Evolutionary conservation across 37 sponge, comb jelly and placozoan genomes (phyloP), one percentile per base, ranked within the genome.

Genomic region (Tethya wilhelma): DNA sequence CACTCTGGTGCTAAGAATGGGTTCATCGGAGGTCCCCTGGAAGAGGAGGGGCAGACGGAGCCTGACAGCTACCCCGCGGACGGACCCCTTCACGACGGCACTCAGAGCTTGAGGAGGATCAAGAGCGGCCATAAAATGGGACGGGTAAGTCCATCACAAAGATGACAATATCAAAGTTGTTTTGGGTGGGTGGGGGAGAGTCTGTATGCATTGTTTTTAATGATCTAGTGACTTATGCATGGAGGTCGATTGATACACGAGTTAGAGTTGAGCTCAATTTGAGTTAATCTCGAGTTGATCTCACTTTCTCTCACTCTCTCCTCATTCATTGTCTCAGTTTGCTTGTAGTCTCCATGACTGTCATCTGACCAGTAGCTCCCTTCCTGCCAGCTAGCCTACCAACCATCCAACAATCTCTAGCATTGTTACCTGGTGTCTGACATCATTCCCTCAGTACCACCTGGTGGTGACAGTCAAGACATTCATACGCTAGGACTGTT

Each of bases 61-160:
- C 74, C 25, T 12, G 87, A 86, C 39, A 67, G 72, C 5, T 86
- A 86, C 28, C 79, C 87, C 2, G 41, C 38, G 2, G 87, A 71
- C 26, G 80, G 80, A 5, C 80, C 80, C 4, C 80, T 79, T 46
- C 79, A 56, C 31, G 69, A 79, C 0, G 80, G 66, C 2, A 79
- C 74, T 1, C 58, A 79, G 28, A 78, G 80, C 45, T 57, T 72
- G 39, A 79, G 69, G 38, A 39, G 82, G 46, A 45, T 82, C 23
- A 82, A 73, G 38, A 55, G 22, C 4, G 1, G 36, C 55, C 44
- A 28, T 25, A 26, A 30, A 49, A 22, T 38, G 4, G 57, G 28
- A 37, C 49, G 56, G n/a, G 29, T 70, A 44, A 29, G 64, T 26
- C 25, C 8, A 62, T 62, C 14, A 49, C 14, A 49, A 9, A n/a